Evolutionary conservation across 2,888 invertebrate genomes (phyloP).

Genomic region (Clanis bilineata): DNA sequence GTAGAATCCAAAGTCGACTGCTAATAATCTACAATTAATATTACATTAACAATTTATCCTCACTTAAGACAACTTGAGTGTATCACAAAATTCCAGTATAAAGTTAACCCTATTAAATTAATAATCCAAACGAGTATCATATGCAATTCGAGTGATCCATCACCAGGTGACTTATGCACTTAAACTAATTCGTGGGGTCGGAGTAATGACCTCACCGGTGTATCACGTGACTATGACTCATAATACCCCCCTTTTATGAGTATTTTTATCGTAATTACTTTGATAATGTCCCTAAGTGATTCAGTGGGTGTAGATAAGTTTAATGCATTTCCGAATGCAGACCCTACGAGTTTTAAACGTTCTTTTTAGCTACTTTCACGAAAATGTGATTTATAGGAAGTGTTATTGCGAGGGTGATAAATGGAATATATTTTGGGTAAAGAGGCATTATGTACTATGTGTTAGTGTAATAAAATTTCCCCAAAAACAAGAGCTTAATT

Average conservation of each 20-base stretch:
- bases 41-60: neutral
- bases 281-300: conserved; percentile 27
- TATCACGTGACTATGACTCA: conserved; percentile 49
- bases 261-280: conserved; percentile 35
- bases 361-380: neutral
- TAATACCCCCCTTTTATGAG: conserved; percentile 25
- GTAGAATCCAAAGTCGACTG: too few relatives aligned
- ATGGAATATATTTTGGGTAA: neutral
- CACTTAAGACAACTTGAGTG: neutral
- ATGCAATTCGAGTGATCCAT: neutral
- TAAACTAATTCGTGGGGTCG: conserved; percentile 54
- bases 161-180: conserved; percentile 38
- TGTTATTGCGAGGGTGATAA: neutral
- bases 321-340: conserved; percentile 13
- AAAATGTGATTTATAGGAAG: neutral
- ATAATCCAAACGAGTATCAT: neutral
- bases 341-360: neutral
- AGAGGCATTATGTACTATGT: too few relatives aligned
- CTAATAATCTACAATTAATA: neutral
- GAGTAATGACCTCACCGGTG: conserved; percentile 30
- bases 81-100: neutral
- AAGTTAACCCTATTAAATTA: neutral
- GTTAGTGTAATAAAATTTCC: too few relatives aligned
- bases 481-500: too few relatives aligned
- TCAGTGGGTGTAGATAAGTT: neutral